Evolutionary conservation across 2,113 vertebrate genomes (phyloP), one percentile per base, ranked within the genome.

Genomic region (Poeciliopsis retropinna): DNA sequence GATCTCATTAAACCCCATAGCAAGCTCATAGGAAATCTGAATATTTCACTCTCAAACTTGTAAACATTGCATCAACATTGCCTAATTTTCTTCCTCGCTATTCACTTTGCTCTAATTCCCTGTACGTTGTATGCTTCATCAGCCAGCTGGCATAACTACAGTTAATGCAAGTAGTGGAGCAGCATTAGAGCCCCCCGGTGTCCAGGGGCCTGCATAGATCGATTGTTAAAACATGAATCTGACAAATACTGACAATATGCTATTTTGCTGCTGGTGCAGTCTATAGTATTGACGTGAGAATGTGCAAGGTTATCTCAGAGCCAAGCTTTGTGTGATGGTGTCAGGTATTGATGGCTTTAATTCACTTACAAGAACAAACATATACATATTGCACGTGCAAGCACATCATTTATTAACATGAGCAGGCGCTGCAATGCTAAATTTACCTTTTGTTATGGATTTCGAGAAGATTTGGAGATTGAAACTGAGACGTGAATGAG

Each of bases 161-260:
- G 51, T 57, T 57, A n/a, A 25, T n/a, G 51, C 9, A 57, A 57
- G 51, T 57, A n/a, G 7, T 57, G 51, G 51, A 57, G 51, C 51
- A 57, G 17, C 51, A 57, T 57, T 57, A 57, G 25, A 57, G 51
- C 22, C 8, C 51, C 51, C 51, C 25, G 25, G 51, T 57, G 10
- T 57, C 51, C 25, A 57, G 51, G 8, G 51, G 25, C 51, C 8
- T 57, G 51, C 51, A 57, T 57, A 57, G 17, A 57, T 57, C 51
- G 51, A 57, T 57, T 57, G 51, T 57, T 57, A 57, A 57, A 57
- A 57, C 51, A 57, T 57, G 51, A 57, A 57, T 57, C 51, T 57
- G 51, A 57, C 51, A n/a, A 57, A 57, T 57, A 57, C 51, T 57
- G 51, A 57, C 51, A 57, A 57, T 57, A 57, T 57, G 51, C 51